These are phyloP conservation scores for Ciconia boyciana DNA, from an alignment of 2,113 vertebrate genomes.

Conservation along the genomic window DNA sequence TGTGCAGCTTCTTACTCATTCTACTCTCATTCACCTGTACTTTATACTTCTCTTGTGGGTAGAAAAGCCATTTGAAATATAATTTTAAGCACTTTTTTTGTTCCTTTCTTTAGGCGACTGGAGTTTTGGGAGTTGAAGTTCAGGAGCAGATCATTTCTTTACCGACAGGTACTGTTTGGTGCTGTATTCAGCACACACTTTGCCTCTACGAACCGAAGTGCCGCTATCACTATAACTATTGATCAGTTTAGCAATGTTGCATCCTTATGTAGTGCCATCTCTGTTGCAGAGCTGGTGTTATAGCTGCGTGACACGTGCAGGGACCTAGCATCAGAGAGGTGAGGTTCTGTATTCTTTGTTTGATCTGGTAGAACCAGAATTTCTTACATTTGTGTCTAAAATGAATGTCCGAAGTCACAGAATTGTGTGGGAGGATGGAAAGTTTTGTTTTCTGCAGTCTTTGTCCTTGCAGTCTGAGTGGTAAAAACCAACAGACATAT, in stretches of 20 bases:
- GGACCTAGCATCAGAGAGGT: neutral
- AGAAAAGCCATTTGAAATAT: neutral
- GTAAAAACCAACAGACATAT: neutral
- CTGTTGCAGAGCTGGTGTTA: neutral
- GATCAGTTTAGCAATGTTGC: neutral
- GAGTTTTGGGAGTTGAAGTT: conserved; percentile 86
- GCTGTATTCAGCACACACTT: neutral
- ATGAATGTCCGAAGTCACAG: neutral
- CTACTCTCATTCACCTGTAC: accelerated
- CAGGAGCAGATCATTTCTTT: conserved; percentile 84
- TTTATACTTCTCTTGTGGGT: neutral
- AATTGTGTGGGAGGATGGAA: neutral
- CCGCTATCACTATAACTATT: accelerated
- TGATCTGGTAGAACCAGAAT: neutral
- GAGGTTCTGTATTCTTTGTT: neutral
- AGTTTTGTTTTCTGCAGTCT: neutral
- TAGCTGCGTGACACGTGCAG: neutral
- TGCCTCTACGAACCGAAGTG: neutral
- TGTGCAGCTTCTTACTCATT: neutral
- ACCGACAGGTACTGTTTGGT: conserved; percentile 80
- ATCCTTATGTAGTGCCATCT: neutral
- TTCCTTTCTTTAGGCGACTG: conserved; percentile 69
- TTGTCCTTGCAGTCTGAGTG: neutral
- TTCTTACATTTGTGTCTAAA: neutral
- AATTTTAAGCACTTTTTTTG: neutral